phyloP scores from a whole-genome alignment of 2,797 vertebrate genomes.

The Protosalanx chinensis region DNA sequence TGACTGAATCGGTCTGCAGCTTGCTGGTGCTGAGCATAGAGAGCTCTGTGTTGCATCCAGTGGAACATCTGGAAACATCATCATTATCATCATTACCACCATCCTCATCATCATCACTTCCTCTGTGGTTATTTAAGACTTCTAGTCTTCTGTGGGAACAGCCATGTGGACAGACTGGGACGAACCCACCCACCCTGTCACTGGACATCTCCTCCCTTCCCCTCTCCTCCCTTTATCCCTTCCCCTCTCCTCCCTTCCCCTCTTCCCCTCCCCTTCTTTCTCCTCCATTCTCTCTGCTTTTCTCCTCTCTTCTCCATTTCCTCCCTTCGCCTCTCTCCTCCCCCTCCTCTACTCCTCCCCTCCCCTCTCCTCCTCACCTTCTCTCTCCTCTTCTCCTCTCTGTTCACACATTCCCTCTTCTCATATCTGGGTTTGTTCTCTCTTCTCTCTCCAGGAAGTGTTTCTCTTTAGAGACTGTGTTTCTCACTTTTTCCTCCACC shows the following conservation, averaged over 20 bases:
- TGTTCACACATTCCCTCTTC: no score
- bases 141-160: background rate
- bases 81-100: background rate
- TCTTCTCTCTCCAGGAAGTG: no score
- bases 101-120: background rate
- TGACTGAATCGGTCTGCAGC: background rate
- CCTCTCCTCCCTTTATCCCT: background rate
- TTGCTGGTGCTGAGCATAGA: background rate
- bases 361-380: no score
- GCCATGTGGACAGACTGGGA: constrained; percentile 2
- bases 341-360: no score
- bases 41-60: background rate
- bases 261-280: background rate
- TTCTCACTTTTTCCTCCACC: no score
- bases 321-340: no score
- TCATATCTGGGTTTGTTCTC: no score
- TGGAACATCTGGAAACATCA: constrained; percentile 1
- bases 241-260: background rate
- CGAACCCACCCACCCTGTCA: background rate
- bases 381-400: no score
- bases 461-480: no score
- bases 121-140: background rate
- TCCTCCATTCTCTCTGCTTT: background rate
- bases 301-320: no score
- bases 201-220: background rate